phyloP scores from a whole-genome alignment of 2,113 vertebrate species.

The Nipponia nippon region DNA sequence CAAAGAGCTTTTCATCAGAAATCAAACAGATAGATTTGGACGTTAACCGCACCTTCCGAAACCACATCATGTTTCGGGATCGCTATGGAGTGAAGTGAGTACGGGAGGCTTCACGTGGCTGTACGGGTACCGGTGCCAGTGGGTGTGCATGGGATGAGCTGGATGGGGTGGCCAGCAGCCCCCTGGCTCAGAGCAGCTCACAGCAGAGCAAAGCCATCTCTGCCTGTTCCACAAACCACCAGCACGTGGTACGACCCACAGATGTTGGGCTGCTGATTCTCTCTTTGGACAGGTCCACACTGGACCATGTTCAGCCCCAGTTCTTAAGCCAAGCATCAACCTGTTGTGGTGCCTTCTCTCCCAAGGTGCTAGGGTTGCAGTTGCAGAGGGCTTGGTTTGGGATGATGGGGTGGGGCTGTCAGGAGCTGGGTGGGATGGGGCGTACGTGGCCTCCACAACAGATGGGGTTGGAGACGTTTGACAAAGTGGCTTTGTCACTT shows the following conservation, averaged over 20 bases:
- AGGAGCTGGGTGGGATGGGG: background rate
- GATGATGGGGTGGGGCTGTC: background rate
- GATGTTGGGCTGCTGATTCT: background rate
- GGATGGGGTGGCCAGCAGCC: background rate
- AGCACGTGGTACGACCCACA: fast-evolving
- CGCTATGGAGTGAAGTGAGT: constrained; percentile 92
- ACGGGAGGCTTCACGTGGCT: fast-evolving
- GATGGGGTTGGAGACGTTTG: background rate
- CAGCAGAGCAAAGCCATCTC: background rate
- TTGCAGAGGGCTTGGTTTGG: background rate
- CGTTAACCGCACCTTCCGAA: constrained; percentile 90
- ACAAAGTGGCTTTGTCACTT: background rate
- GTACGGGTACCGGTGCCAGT: fast-evolving
- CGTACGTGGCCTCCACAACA: background rate
- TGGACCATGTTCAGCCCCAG: background rate
- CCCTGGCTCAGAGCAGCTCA: background rate
- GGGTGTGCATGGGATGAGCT: background rate
- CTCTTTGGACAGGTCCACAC: background rate
- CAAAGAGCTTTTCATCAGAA: constrained; percentile 81
- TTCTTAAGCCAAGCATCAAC: background rate
- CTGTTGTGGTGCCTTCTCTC: background rate
- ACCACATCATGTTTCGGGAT: constrained; percentile 94
- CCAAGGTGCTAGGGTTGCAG: background rate
- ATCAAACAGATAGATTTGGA: constrained; percentile 94
- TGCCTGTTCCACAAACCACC: background rate